Percentiles rank a stretch among this genome's conserved stretches.
phyloP scores from a whole-genome alignment of 1,140 invertebrate species.

The Brachionus manjavacas region DNA sequence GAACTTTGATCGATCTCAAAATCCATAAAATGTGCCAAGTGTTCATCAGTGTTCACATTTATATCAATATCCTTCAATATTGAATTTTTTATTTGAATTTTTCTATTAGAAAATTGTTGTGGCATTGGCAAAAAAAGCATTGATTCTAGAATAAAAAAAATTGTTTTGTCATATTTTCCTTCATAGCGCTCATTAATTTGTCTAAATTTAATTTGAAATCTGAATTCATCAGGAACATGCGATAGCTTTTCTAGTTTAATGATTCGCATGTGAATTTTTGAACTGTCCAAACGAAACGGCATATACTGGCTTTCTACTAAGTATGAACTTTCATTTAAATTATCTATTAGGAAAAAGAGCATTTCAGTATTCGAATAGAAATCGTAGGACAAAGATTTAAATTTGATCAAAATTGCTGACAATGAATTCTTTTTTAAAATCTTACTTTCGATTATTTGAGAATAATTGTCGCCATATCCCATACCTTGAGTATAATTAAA shows the following conservation, averaged over 20 bases:
- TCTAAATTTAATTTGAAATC: background rate
- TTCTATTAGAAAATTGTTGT: background rate
- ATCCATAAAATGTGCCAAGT: background rate
- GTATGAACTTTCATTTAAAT: background rate
- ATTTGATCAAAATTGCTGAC: background rate
- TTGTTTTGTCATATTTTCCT: background rate
- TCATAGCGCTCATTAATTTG: background rate
- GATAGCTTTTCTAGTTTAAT: background rate
- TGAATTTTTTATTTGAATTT: background rate
- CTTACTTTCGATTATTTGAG: background rate
- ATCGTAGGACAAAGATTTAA: background rate
- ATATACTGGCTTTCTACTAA: background rate
- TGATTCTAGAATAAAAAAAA: background rate
- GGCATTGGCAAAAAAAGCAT: background rate
- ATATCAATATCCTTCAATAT: background rate
- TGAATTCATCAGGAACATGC: background rate
- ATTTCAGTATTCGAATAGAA: background rate
- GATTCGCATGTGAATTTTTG: background rate
- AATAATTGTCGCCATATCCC: background rate
- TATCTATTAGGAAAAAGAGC: background rate
- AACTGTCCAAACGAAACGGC: background rate
- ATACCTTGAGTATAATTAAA: background rate
- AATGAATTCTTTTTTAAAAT: background rate
- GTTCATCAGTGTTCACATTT: background rate
- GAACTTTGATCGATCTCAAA: background rate